phyloP scores from a whole-genome alignment of 2,797 vertebrate genomes.

The Picus viridis region DNA sequence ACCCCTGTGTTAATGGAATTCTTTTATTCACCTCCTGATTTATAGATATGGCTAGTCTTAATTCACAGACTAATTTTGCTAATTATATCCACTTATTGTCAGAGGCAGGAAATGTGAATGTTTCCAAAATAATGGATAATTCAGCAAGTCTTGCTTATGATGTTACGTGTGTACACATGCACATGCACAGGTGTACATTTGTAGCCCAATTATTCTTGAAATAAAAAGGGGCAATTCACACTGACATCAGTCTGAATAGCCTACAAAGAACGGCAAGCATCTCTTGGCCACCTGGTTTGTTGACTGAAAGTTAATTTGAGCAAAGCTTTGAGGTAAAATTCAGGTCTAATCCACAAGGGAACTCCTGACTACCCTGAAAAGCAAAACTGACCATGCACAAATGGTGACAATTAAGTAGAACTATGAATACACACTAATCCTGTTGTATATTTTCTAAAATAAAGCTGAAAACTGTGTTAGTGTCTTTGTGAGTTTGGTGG shows the following conservation, averaged over 20 bases:
- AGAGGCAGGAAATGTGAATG: background rate
- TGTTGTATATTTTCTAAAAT: background rate
- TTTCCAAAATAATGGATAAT: background rate
- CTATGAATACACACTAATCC: background rate
- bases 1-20: background rate
- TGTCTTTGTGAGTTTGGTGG: background rate
- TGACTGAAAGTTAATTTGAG: background rate
- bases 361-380: background rate
- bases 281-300: background rate
- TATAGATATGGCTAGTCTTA: background rate
- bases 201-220: background rate
- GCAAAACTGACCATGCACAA: background rate
- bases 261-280: background rate
- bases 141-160: background rate
- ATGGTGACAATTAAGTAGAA: background rate
- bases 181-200: background rate
- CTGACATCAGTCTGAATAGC: background rate
- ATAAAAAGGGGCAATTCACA: background rate
- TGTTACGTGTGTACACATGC: background rate
- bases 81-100: background rate
- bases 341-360: background rate
- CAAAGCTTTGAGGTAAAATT: background rate
- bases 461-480: background rate
- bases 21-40: background rate
- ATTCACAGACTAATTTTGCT: constrained; percentile 13